Evolutionary conservation across 2,797 vertebrate species (phyloP).

Genomic region (Parotocinclus haroldoi): DNA sequence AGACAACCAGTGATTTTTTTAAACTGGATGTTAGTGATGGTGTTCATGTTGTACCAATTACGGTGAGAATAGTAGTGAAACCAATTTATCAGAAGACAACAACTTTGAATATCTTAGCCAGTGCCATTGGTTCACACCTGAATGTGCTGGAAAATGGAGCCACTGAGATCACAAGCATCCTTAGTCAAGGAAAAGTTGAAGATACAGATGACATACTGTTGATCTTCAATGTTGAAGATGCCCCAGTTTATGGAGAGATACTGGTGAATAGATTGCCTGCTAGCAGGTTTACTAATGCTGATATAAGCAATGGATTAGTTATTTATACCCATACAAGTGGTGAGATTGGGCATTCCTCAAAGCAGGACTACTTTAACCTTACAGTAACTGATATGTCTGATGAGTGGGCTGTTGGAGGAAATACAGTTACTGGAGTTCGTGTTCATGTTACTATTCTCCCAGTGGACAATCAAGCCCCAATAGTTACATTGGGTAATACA

Average conservation of each 20-base stretch:
- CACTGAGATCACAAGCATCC: conserved; percentile 83
- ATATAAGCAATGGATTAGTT: conserved; percentile 85
- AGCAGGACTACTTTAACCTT: conserved; percentile 84
- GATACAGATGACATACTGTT: conserved; percentile 86
- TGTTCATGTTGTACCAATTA: conserved; percentile 83
- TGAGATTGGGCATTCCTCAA: conserved; percentile 81
- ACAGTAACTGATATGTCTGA: conserved; percentile 88
- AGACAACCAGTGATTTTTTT: conserved; percentile 76
- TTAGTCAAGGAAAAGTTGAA: conserved; percentile 81
- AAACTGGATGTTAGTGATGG: conserved; percentile 87
- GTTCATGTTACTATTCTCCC: conserved; percentile 86
- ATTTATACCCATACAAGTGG: conserved; percentile 85
- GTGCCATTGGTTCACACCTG: conserved; percentile 82
- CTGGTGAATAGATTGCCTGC: conserved; percentile 79
- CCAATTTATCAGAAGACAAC: conserved; percentile 81
- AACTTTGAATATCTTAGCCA: conserved; percentile 67
- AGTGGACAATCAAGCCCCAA: conserved; percentile 87
- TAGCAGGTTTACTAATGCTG: conserved; percentile 84
- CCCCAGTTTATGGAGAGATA: conserved; percentile 80
- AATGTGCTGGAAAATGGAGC: conserved; percentile 89
- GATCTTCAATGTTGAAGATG: conserved; percentile 85
- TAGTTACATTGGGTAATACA: conserved; percentile 73
- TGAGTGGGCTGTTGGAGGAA: conserved; percentile 83
- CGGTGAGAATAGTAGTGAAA: conserved; percentile 78
- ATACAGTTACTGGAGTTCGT: conserved; percentile 76